These are phyloP conservation scores for Phylloscopus trochilus DNA, from an alignment of 2,113 vertebrate species.

Conservation along the genomic window DNA sequence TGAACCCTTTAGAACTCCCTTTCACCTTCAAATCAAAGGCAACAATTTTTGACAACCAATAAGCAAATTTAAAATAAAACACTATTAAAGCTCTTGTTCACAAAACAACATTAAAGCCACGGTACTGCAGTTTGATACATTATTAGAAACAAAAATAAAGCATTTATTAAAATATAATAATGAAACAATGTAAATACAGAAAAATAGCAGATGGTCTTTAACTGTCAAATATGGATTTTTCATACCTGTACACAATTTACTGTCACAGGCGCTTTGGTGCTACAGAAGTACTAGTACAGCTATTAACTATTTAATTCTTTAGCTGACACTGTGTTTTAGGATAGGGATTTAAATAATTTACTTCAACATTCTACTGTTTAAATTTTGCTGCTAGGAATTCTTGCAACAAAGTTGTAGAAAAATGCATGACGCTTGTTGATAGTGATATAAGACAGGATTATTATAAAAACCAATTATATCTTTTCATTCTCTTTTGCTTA, in stretches of 20 bases:
- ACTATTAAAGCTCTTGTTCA: background rate
- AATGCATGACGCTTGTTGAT: constrained; percentile 50
- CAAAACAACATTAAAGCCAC: background rate
- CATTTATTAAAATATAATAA: background rate
- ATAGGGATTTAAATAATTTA: constrained; percentile 30
- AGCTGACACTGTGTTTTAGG: constrained; percentile 27
- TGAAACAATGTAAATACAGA: background rate
- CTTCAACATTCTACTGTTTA: constrained; percentile 1
- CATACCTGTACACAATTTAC: background rate
- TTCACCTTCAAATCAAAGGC: background rate
- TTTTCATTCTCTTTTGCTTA: constrained; percentile 89
- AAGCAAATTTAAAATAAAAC: background rate
- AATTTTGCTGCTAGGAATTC: constrained; percentile 47
- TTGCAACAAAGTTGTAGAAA: constrained; percentile 51
- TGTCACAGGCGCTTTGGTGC: constrained; percentile 1
- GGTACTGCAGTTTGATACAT: background rate
- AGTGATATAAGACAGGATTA: constrained; percentile 74
- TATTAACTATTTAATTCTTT: constrained; percentile 60
- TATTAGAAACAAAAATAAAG: background rate
- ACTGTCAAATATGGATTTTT: constrained; percentile 9
- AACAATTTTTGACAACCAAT: background rate
- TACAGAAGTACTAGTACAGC: background rate
- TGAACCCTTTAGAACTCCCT: background rate
- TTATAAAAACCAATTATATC: constrained; percentile 83
- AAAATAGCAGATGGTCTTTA: background rate